A percentile compares a stretch with the other conserved stretches of the same genome.
Conservation (phyloP, 2,113 vertebrate species). For the Phalacrocorax pelagicus region DNA sequence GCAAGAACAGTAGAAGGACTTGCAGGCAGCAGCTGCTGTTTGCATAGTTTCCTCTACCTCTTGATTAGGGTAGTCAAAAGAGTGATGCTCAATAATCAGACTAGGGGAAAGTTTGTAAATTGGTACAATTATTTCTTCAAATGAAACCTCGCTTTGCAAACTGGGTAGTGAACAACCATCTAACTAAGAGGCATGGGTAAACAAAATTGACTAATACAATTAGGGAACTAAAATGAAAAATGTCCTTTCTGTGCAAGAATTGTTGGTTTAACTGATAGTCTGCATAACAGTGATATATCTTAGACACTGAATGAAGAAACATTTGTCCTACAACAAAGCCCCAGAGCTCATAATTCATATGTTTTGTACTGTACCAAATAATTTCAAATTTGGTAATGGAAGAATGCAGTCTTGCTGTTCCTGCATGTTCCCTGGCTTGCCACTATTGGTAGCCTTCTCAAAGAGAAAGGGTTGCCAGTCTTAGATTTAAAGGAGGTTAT, state of each 20-base stretch:
- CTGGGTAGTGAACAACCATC: background rate
- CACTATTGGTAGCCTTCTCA: rapidly evolving
- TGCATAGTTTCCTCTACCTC: background rate
- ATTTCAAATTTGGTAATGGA: background rate
- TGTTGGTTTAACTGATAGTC: background rate
- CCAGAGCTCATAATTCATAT: background rate
- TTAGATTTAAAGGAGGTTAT: background rate
- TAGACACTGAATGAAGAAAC: background rate
- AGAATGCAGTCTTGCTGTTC: background rate
- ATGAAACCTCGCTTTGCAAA: background rate
- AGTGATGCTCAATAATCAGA: background rate
- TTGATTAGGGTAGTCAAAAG: background rate
- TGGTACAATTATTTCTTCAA: background rate
- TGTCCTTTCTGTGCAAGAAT: background rate
- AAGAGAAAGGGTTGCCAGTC: background rate
- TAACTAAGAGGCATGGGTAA: background rate
- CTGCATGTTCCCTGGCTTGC: background rate
- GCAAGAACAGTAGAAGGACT: background rate
- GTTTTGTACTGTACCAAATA: background rate
- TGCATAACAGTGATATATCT: background rate
- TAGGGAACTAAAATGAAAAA: background rate
- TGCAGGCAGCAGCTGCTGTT: background rate
- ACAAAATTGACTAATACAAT: rapidly evolving
- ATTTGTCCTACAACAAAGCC: background rate
- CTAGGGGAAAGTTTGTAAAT: background rate